These are phyloP conservation scores for Drosophila robusta DNA, from an alignment of 2,888 invertebrate species.

Conservation along the genomic window DNA sequence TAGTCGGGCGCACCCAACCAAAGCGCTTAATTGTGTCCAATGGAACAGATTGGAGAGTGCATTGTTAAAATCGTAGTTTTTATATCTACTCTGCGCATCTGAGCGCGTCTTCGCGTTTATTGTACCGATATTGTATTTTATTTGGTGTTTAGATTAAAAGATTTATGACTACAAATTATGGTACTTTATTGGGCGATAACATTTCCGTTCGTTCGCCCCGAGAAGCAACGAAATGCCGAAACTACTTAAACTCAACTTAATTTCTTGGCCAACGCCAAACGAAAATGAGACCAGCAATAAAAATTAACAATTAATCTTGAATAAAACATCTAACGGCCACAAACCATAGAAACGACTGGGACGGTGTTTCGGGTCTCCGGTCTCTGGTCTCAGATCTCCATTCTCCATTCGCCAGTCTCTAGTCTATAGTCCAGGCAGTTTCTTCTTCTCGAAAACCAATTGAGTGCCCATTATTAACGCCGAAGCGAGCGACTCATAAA, in stretches of 20 bases:
- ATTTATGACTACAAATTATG: constrained; percentile 82
- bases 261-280: constrained; percentile 49
- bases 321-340: constrained; percentile 72
- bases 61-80: constrained; percentile 17
- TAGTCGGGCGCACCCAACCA: too few species aligned
- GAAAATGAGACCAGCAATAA: constrained; percentile 71
- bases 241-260: constrained; percentile 73
- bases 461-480: constrained; percentile 75
- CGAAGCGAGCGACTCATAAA: constrained; percentile 67
- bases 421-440: constrained; percentile 11
- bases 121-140: constrained; percentile 67
- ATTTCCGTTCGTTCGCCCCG: constrained; percentile 70
- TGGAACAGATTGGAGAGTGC: not conserved
- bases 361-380: not conserved
- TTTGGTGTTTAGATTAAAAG: constrained; percentile 76
- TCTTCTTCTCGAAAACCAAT: constrained; percentile 51
- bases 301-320: constrained; percentile 76
- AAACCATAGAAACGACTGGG: constrained; percentile 15
- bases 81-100: constrained; percentile 15
- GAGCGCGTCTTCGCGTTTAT: constrained; percentile 43
- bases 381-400: constrained; percentile 1
- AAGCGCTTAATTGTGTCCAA: not conserved
- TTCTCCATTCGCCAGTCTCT: not conserved
- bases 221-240: constrained; percentile 22
- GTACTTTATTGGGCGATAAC: constrained; percentile 78